Base-by-base conservation (phyloP, 2,888 invertebrate species). In the Flexamia atlantica region DNA sequence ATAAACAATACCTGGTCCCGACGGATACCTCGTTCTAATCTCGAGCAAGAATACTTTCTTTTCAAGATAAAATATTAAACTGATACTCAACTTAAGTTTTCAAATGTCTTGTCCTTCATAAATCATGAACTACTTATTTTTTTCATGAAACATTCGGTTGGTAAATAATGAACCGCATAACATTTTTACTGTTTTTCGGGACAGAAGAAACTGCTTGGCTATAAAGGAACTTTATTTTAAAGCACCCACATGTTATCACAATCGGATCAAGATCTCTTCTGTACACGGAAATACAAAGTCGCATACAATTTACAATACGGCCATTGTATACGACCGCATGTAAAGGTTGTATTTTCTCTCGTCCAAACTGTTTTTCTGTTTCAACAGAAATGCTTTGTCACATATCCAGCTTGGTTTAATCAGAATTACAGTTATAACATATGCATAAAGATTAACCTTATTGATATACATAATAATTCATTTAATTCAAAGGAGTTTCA, bases 1-100 rank as follows among this genome's bases (percentile, higher is more conserved):
- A 30, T 30, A 64, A 64, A 64, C 64, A 64, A 64, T 64, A 28
- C 64, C 14, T 14, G 4, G 5, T 64, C 64, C 64, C 64, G 7
- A 28, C 9, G 64, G 64, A 28, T 4, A 23, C 4, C 53, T 30
- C 14, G 30, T 30, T 23, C 23, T 57, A 64, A 64, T 64, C 64
- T 64, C 30, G 28, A 30, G 30, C 64, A 9, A 30, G 17, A 30
- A 28, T 28, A 28, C 14, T 64, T 64, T 28, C 57, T 25, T 57
- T 57, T 25, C 23, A 46, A 5, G 20, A 53, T 53, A 5, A 23
- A 53, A 53, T 3, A 53, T 53, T 53, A 53, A n/a, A 53, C 20
- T 9, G 36, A 36, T 36, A 36, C 36, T 36, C 4, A 36, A 36
- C 36, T 7, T 7, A 36, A 7, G 36, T 36, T 36, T 36, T 36